Conservation (phyloP, 2,113 vertebrate genomes). For the Equus przewalskii region DNA sequence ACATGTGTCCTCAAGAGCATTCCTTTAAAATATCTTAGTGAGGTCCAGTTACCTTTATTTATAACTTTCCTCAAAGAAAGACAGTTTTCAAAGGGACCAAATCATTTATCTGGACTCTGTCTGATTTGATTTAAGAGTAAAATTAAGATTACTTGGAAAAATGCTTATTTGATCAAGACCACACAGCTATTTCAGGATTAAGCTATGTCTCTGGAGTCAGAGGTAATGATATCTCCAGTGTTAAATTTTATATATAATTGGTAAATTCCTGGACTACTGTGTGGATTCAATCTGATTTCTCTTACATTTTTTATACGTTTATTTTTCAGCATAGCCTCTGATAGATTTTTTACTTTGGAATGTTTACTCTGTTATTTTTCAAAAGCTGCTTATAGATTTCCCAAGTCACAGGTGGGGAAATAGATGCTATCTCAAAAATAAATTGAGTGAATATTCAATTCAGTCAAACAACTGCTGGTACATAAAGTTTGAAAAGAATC, state of each 20-base stretch:
- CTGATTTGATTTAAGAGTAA: background rate
- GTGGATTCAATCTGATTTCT: background rate
- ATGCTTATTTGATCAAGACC: background rate
- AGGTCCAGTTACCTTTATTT: background rate
- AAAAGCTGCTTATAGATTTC: slow-evolving; percentile 45
- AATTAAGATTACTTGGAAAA: background rate
- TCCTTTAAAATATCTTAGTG: background rate
- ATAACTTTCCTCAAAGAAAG: background rate
- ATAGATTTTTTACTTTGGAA: background rate
- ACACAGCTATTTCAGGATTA: background rate
- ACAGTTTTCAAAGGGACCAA: background rate
- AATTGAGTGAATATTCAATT: slow-evolving; percentile 47
- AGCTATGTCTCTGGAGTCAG: background rate
- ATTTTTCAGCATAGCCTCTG: background rate
- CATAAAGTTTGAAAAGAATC: slow-evolving; percentile 26
- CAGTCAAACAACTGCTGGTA: background rate
- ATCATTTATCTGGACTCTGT: background rate
- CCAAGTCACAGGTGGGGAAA: slow-evolving; percentile 32
- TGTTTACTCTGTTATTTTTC: slow-evolving; percentile 45
- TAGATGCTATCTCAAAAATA: slow-evolving; percentile 56
- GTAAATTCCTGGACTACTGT: background rate
- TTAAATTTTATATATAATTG: background rate
- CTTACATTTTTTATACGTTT: background rate
- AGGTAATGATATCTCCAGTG: background rate
- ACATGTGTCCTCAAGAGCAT: background rate